Evolutionary conservation across 2,888 invertebrate species (phyloP).

Genomic region (Thumatha senex): DNA sequence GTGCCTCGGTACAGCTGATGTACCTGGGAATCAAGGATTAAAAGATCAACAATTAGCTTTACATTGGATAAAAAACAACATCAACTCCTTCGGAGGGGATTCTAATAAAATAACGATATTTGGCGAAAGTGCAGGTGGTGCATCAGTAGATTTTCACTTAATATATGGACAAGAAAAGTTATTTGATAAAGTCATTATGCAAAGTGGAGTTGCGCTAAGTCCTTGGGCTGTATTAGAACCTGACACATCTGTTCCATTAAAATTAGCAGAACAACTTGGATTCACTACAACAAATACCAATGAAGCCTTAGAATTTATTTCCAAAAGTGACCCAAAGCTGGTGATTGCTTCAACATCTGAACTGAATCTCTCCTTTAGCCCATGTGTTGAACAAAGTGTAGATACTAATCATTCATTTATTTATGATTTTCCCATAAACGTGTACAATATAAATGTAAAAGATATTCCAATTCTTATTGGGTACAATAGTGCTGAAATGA

Average conservation of each 20-base stretch:
- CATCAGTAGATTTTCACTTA: slow-evolving; percentile 53
- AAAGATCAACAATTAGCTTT: slow-evolving; percentile 60
- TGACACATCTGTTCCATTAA: slow-evolving; percentile 39
- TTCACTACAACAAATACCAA: slow-evolving; percentile 35
- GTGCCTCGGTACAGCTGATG: slow-evolving; percentile 50
- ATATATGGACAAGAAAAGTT: slow-evolving; percentile 46
- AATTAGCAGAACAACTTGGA: slow-evolving; percentile 46
- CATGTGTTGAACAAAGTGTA: slow-evolving; percentile 51
- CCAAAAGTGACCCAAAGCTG: slow-evolving; percentile 37
- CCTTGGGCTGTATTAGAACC: slow-evolving; percentile 36
- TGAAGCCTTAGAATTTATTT: slow-evolving; percentile 50
- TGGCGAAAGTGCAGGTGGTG: slow-evolving; percentile 59
- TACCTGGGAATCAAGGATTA: slow-evolving; percentile 62
- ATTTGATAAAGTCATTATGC: slow-evolving; percentile 53
- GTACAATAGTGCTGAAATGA: slow-evolving; percentile 41
- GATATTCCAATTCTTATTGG: slow-evolving; percentile 45
- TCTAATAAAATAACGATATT: slow-evolving; percentile 51
- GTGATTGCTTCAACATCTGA: slow-evolving; percentile 43
- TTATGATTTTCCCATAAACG: slow-evolving; percentile 41
- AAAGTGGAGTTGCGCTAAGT: slow-evolving; percentile 48
- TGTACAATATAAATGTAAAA: slow-evolving; percentile 25
- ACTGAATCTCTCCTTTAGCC: slow-evolving; percentile 31
- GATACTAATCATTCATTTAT: slow-evolving; percentile 42
- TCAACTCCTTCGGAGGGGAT: slow-evolving; percentile 61
- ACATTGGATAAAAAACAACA: slow-evolving; percentile 59